Evolutionary conservation across 2,797 vertebrate genomes (phyloP), one percentile per base, ranked within the genome.

Genomic region (Setipinna tenuifilis): DNA sequence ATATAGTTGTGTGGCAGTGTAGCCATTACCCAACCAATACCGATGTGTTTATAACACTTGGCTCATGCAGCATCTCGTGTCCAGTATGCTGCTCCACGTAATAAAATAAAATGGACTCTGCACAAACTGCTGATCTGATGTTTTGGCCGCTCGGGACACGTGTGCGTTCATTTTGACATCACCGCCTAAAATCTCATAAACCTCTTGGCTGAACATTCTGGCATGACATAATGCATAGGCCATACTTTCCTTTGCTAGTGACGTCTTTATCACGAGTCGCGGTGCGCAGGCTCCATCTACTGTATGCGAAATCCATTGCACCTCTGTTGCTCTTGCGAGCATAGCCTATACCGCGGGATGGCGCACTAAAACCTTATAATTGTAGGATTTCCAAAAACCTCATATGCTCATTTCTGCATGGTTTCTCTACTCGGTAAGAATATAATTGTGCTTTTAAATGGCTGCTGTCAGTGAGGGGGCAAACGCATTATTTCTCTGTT

Each of bases 341-440:
- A 46, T 17, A 58, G 44, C 21, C 44, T n/a, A 68, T 17, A 50
- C 85, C 90, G 81, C 87, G 21, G 46, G 88, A 84, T 87, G 90
- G 86, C 90, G 87, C 85, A 54, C 81, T 86, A 48, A 82, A 85
- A 31, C 46, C 80, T 35, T 78, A 78, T 41, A 35, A 35, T 78
- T 44, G 31, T 21, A 41, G 71, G 31, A 78, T 78, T 78, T 44
- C 35, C 71, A 48, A 35, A 48, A 82, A 82, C 35, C 35, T 59
- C 50, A 31, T 41, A 44, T 44, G 16, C 31, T 41, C 81, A 48
- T 54, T 59, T 84, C 81, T 61, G 81, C 62, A 61, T 61, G 54
- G n/a, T 83, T 84, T 87, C 61, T 46, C 11, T 11, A 44, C 28
- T 75, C 50, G 81, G 50, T 82, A 78, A 81, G 86, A 78, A 21